These are phyloP conservation scores for Nyctibius bracteatus DNA, from an alignment of 2,113 vertebrate species.

Conservation along the genomic window DNA sequence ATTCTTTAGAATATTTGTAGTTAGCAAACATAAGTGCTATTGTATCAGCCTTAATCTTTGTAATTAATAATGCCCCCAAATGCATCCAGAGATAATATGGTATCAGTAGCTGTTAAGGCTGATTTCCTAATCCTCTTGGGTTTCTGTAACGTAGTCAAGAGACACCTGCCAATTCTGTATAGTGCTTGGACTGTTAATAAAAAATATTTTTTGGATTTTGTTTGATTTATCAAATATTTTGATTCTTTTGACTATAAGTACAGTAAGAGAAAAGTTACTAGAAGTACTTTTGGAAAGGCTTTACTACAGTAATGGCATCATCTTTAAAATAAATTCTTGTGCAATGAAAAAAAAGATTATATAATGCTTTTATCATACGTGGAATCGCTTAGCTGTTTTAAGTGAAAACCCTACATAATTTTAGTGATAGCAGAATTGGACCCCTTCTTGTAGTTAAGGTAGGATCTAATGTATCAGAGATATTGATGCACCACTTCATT, in stretches of 20 bases:
- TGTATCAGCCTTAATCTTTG: not conserved
- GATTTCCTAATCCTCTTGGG: not conserved
- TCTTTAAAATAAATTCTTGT: not conserved
- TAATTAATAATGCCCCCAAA: not conserved
- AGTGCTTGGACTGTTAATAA: not conserved
- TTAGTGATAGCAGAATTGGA: not conserved
- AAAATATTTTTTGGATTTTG: not conserved
- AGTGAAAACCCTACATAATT: not conserved
- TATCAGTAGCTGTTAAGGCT: not conserved
- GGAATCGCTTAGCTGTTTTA: not conserved
- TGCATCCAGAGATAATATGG: not conserved
- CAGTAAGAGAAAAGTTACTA: not conserved
- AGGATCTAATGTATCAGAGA: not conserved
- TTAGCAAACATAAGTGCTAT: not conserved
- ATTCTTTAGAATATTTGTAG: not conserved
- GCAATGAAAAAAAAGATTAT: not conserved
- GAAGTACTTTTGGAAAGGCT: not conserved
- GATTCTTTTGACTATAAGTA: fast-evolving
- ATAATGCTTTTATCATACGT: not conserved
- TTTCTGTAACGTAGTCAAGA: not conserved
- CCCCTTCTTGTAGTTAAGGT: not conserved
- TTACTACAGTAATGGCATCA: not conserved
- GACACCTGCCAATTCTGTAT: not conserved
- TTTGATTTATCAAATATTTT: not conserved
- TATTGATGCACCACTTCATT: not conserved